Conservation (phyloP, 2,797 vertebrate species). For the Nannoperca obscura region DNA sequence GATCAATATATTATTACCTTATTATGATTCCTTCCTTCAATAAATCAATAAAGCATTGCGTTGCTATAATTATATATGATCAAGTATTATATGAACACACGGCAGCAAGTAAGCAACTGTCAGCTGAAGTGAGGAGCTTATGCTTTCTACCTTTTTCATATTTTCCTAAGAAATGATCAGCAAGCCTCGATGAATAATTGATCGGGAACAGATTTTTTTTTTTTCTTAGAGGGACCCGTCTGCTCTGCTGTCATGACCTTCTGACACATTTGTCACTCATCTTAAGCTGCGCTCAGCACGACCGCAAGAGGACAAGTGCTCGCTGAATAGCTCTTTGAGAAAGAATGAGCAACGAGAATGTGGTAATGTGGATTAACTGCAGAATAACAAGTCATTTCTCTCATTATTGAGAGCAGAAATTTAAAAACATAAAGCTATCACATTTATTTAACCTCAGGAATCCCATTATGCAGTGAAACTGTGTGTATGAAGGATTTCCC, state of each 20-base stretch:
- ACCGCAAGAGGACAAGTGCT: constrained; percentile 7
- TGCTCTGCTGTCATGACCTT: constrained; percentile 42
- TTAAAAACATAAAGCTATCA: neutral
- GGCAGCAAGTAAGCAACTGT: neutral
- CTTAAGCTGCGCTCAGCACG: constrained; percentile 26
- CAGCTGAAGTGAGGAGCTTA: neutral
- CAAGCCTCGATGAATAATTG: constrained; percentile 51
- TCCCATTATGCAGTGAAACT: neutral
- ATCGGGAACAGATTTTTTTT: constrained; percentile 24
- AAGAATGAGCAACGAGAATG: constrained; percentile 2
- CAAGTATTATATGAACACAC: neutral
- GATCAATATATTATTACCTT: constrained; percentile 1
- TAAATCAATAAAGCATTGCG: neutral
- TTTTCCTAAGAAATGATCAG: constrained; percentile 17
- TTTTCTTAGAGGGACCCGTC: constrained; percentile 13
- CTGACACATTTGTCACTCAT: constrained; percentile 43
- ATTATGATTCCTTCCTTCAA: neutral
- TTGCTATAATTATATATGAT: neutral
- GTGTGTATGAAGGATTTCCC: too few species aligned
- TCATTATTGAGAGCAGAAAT: neutral
- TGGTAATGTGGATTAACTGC: neutral
- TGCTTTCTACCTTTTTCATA: neutral
- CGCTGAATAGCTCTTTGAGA: neutral
- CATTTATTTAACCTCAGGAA: neutral
- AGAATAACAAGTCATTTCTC: neutral